Base-by-base conservation (phyloP, 2,888 invertebrate species). In the Drosophila borealis region DNA sequence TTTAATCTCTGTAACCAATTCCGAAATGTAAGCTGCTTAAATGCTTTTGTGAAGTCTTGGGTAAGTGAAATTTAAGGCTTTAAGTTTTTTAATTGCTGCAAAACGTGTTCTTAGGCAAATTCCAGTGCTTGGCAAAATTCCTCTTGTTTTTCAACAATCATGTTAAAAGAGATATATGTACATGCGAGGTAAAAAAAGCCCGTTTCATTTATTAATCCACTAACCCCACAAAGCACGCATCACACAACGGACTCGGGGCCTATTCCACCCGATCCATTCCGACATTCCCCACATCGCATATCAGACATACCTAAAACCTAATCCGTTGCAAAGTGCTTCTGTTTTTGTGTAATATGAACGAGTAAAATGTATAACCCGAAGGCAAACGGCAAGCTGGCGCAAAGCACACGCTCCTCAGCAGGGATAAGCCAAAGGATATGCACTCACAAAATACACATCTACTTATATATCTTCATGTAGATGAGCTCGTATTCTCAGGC, bases 251-350 rank as follows among this genome's bases (percentile, higher is more conserved):
- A n/a, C 17, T 14, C n/a, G 13, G 3, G 14, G 29, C 29, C 29
- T 29, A 39, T 14, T 4, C 14, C 41, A 19, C 4, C 46, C 14
- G 34, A 14, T 17, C 25, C 13, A 41, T 17, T 25, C 29, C 29
- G 44, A 46, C 55, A 44, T 17, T 13, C 29, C 45, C 14, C 50
- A 44, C 29, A 56, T 61, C 37, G 46, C 66, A 62, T 67, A 67
- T 57, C 61, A 46, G 60, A 60, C 77, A 72, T 62, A 66, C 78
- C 72, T 48, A 65, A 74, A 83, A 76, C 86, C 76, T 76, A 86
- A 83, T 83, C 80, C 81, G 69, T 54, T 68, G 83, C 77, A 81
- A 83, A 83, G 85, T 83, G 83, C 85, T 83, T 80, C 72, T 81
- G 81, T 83, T 80, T 79, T 70, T 67, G 65, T 76, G 86, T 85